Conservation (phyloP, 2,113 vertebrate species). For the Spea bombifrons region DNA sequence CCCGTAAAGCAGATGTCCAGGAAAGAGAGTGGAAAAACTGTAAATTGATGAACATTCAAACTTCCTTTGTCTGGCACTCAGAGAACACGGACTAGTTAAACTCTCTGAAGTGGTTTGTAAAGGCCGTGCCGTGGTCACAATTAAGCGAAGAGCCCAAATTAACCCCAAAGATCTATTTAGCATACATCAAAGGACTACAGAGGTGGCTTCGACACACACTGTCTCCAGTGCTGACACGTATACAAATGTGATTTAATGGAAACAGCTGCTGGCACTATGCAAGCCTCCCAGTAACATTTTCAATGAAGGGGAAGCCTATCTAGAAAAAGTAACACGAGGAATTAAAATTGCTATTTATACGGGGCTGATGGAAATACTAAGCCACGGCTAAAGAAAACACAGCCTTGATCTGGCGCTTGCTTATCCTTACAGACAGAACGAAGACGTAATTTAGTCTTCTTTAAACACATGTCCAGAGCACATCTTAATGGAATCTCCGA, state of each 20-base stretch:
- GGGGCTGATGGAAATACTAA: no score
- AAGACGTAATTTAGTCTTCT: not conserved
- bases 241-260: slow-evolving; percentile 5
- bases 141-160: slow-evolving; percentile 21
- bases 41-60: slow-evolving; percentile 7
- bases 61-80: slow-evolving; percentile 19
- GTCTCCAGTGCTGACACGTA: slow-evolving; percentile 2
- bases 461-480: slow-evolving; percentile 13
- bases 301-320: not conserved
- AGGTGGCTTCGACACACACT: not conserved
- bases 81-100: slow-evolving; percentile 1
- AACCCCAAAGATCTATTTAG: slow-evolving; percentile 7
- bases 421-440: no score
- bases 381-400: no score
- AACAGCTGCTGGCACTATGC: slow-evolving; percentile 22
- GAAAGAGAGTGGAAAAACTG: slow-evolving; percentile 10
- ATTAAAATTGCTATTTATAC: no score
- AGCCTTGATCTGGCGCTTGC: no score
- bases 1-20: not conserved
- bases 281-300: not conserved
- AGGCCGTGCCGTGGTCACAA: not conserved
- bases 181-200: slow-evolving; percentile 19
- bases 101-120: slow-evolving; percentile 28
- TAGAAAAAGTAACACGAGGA: no score
- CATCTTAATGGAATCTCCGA: slow-evolving; percentile 16